A percentile compares a stretch with the other conserved stretches of the same genome.
Conservation (phyloP, 2,888 invertebrate species). For the Clostera curtula region DNA sequence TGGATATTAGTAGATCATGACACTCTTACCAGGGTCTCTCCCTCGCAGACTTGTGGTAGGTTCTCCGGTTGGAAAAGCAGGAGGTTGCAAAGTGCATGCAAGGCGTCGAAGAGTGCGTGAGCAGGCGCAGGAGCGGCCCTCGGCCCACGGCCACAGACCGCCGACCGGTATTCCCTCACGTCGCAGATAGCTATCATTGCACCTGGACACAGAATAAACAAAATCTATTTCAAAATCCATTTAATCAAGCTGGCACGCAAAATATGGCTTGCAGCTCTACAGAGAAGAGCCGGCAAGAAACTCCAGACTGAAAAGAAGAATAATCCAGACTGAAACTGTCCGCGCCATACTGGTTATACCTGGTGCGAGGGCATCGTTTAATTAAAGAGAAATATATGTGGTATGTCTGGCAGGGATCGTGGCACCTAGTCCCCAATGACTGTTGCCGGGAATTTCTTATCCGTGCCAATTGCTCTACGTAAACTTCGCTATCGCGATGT, state of each 20-base stretch:
- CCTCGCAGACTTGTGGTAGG: slow-evolving; percentile 94
- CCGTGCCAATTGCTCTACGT: no score
- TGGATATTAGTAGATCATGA: neutral
- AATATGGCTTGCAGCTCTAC: no score
- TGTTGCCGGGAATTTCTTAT: no score
- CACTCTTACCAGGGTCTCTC: slow-evolving; percentile 89
- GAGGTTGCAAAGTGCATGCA: slow-evolving; percentile 96
- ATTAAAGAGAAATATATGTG: no score
- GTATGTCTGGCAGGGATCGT: no score
- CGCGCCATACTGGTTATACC: no score
- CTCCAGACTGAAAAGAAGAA: neutral
- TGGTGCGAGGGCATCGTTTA: no score
- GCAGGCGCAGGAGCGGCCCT: slow-evolving; percentile 81
- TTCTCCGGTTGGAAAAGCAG: slow-evolving; percentile 97
- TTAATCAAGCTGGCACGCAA: no score
- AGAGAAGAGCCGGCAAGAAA: no score
- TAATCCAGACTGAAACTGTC: neutral
- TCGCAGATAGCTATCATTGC: slow-evolving; percentile 99
- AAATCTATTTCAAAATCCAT: no score
- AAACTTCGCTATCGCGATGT: no score
- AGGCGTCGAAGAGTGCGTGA: slow-evolving; percentile 92
- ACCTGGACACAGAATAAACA: slow-evolving; percentile 65
- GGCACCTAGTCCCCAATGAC: no score
- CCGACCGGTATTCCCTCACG: slow-evolving; percentile 96
- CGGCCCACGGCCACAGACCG: slow-evolving; percentile 77